Evolutionary conservation across 2,888 invertebrate genomes (phyloP), one percentile per base, ranked within the genome.

Genomic region (Lingula anatina): DNA sequence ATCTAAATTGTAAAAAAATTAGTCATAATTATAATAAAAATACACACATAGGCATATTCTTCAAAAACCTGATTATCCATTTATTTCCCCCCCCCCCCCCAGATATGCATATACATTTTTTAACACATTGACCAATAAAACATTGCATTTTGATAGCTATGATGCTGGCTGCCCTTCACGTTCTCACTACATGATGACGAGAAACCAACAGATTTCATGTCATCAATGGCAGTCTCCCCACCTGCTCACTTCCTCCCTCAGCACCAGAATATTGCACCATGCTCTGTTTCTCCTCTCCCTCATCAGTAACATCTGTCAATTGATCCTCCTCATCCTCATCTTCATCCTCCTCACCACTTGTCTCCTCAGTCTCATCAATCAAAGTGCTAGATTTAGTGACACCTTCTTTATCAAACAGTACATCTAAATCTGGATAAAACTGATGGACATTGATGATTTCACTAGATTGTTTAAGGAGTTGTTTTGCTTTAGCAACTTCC

Each of bases 361-460:
- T 41, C n/a, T 44, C 37, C 31, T 47, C 47, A 39, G 31, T 15
- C 31, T 39, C 47, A 28, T 47, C 31, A 20, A 47, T 36, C 15
- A 47, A 15, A 9, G 40, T 21, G 7, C 28, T 40, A 43, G 56
- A 58, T 28, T 46, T 55, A 7, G 56, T 54, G 2, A 31, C 43
- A 9, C 46, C 49, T 24, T 51, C 56, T 28, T 64, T 60, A 46
- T 56, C 57, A 47, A 67, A 68, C 44, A 57, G 59, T 39, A 62
- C 63, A 39, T 66, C 64, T 24, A 70, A 47, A 18, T 57, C 45
- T 4, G 70, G 68, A 47, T 63, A 70, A 48, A 70, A 70, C 57
- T 70, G 70, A 44, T 70, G 64, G 7, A 70, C 59, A 47, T 70
- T 70, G 2, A 70, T 63, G 42, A 12, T 31, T 15, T 31, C 31